phyloP scores from a whole-genome alignment of 2,888 invertebrate species.

The Yponomeuta cagnagella region DNA sequence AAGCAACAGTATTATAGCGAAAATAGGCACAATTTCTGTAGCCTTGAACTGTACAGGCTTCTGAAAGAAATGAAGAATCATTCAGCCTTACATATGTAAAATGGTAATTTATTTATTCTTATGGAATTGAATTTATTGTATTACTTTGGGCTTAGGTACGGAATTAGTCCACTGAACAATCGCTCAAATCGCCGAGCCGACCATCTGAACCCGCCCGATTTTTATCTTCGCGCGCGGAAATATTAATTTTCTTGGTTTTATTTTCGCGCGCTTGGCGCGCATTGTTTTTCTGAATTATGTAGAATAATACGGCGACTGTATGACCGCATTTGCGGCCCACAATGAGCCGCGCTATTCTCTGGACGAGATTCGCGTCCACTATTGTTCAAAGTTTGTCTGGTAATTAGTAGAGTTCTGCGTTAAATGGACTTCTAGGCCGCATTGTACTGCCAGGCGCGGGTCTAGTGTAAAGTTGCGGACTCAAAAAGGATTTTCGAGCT shows the following conservation, averaged over 20 bases:
- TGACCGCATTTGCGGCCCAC: constrained; percentile 69
- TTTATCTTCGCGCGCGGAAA: constrained; percentile 8
- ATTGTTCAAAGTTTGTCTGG: constrained; percentile 73
- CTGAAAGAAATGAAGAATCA: too few species aligned
- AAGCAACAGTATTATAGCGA: too few species aligned
- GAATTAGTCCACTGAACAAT: neutral
- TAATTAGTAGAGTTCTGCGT: constrained; percentile 69
- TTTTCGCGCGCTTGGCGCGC: constrained; percentile 58
- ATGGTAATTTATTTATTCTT: too few species aligned
- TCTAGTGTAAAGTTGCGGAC: neutral
- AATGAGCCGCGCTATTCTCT: constrained; percentile 63
- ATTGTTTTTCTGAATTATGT: constrained; percentile 71
- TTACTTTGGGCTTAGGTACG: too few species aligned
- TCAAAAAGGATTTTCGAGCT: neutral
- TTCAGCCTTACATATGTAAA: too few species aligned
- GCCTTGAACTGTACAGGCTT: too few species aligned
- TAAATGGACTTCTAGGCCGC: constrained; percentile 64
- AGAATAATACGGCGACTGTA: constrained; percentile 62
- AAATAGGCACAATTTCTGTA: too few species aligned
- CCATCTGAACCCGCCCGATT: neutral
- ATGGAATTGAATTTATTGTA: too few species aligned
- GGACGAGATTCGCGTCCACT: constrained; percentile 72
- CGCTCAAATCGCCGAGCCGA: neutral
- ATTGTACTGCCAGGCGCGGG: constrained; percentile 37
- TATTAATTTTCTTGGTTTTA: constrained; percentile 60